Percentiles rank a stretch among this genome's conserved stretches.
Evolutionary conservation across 2,797 vertebrate genomes (phyloP).

Genomic region (Hybognathus amarus): DNA sequence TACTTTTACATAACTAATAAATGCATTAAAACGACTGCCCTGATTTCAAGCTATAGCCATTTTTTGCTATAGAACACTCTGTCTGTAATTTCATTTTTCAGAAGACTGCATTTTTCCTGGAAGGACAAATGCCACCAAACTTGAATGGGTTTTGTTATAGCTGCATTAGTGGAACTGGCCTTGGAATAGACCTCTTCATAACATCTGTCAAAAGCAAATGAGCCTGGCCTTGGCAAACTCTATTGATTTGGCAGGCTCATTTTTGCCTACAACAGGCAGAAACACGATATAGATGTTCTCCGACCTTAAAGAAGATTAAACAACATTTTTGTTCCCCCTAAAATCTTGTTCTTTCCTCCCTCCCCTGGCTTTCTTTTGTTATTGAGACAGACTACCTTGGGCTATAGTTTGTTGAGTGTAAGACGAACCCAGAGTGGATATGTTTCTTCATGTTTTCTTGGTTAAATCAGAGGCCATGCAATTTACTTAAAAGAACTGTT

Average conservation of each 20-base stretch:
- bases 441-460: constrained; percentile 26
- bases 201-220: background rate
- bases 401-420: constrained; percentile 19
- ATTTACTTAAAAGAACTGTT: background rate
- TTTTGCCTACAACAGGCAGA: constrained; percentile 10
- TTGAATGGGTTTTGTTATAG: background rate
- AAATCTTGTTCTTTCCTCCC: background rate
- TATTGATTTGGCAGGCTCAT: background rate
- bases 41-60: background rate
- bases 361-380: constrained; percentile 3
- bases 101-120: background rate
- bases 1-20: background rate
- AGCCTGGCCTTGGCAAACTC: background rate
- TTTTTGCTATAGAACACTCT: background rate
- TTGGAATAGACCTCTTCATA: background rate
- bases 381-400: constrained; percentile 16
- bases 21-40: background rate
- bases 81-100: background rate
- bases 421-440: background rate
- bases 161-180: background rate
- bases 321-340: background rate
- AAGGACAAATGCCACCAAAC: background rate
- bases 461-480: background rate
- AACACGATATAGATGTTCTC: constrained; percentile 11
- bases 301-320: background rate